A percentile compares a stretch with the other conserved stretches of the same genome.
Conservation (phyloP, 2,888 invertebrate genomes). For the Endomychus coccineus region DNA sequence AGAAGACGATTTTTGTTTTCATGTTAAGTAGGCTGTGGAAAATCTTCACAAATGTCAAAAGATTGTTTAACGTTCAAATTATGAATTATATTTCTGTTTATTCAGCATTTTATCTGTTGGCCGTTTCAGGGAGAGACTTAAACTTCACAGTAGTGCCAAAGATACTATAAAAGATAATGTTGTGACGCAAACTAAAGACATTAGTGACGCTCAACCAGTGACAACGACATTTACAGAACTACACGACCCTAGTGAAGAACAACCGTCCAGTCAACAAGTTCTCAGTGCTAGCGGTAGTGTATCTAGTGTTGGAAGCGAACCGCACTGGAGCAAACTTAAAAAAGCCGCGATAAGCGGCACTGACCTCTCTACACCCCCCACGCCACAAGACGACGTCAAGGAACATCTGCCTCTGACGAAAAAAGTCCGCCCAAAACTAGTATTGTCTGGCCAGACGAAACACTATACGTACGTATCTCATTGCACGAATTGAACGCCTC, state of each 20-base stretch:
- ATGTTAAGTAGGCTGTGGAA: too few relatives aligned
- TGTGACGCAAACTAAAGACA: conserved; percentile 26
- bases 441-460: conserved; percentile 47
- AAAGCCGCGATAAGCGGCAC: conserved; percentile 58
- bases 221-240: background rate
- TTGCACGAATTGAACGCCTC: too few relatives aligned
- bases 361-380: conserved; percentile 21
- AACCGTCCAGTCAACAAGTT: conserved; percentile 12
- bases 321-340: conserved; percentile 66
- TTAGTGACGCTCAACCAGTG: conserved; percentile 10
- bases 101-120: too few relatives aligned
- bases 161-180: conserved; percentile 29
- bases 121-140: conserved; percentile 34
- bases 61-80: too few relatives aligned
- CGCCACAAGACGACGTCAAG: conserved; percentile 11
- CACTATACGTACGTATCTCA: conserved; percentile 54
- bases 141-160: conserved; percentile 33
- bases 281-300: conserved; percentile 25
- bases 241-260: conserved; percentile 6
- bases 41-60: too few relatives aligned
- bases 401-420: conserved; percentile 8
- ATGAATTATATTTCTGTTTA: too few relatives aligned
- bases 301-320: conserved; percentile 44
- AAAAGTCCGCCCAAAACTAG: conserved; percentile 33
- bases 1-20: too few relatives aligned